Evolutionary conservation across 2,113 vertebrate species (phyloP), one percentile per base, ranked within the genome.

Genomic region (Pelobates fuscus): DNA sequence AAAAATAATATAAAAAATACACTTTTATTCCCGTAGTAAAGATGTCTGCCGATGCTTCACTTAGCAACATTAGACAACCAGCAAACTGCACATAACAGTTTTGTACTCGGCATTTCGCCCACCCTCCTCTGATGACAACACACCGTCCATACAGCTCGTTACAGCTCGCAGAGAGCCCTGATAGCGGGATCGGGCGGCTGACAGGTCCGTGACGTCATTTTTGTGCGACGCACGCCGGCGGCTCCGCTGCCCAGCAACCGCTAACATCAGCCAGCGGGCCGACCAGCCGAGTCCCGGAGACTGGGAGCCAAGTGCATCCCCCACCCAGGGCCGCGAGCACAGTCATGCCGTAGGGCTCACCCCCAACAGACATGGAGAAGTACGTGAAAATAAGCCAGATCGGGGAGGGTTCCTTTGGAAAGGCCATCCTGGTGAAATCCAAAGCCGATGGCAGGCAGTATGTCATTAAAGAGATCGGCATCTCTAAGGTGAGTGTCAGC

Each of bases 391-490:
- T 97, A 57, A 92, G 91, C 81, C 96, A 98, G 88, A 98, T 99
- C 62, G 97, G 97, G 70, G 94, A 98, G 89, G 97, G 97, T 70
- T 99, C 97, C 2, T 99, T 99, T 84, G 97, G 97, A 73, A 98
- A 96, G 84, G 97, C 97, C 32, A 86, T 98, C 83, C 93, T 99
- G 30, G 96, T 99, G 54, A 94, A 91, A 87, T 92, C 95, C 81
- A 94, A 90, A 83, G 90, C 94, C 82, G 91, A 97, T 88, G 90
- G 86, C 52, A 94, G 81, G 57, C 96, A 97, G 5, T 99, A 96
- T 81, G 96, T 99, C 88, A 98, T 99, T 86, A 99, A 99, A 79
- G 97, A 99, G 90, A 99, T 99, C 82, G 92, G 91, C 79, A 98
- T 99, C 82, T 98, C 94, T 60, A 90, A 89, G 87, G 97, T 98